Evolutionary conservation across 2,797 vertebrate genomes (phyloP), one percentile per base, ranked within the genome.

Genomic region (Spea hammondii): DNA sequence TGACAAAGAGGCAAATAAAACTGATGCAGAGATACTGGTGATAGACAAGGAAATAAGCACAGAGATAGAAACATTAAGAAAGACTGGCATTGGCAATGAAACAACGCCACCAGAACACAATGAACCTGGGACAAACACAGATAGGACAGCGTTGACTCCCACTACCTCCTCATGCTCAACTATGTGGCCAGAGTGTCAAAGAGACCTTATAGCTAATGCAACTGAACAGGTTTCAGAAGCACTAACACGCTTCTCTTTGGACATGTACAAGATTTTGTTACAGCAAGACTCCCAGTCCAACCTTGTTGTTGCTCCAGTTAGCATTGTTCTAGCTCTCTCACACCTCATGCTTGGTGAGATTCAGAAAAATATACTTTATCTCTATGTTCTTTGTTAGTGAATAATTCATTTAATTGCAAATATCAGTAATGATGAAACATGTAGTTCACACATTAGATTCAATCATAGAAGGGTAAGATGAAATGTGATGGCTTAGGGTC

Each of bases 331-430:
- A 12, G 44, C 55, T 46, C 59, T 78, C 14, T 78, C 76, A 46
- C 68, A 78, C 14, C 59, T 78, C 51, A 55, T 78, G 68, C 57
- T 78, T 12, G 76, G 76, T 78, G 47, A 78, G 76, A 14, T 44
- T 53, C 12, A 59, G 8, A 11, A 11, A 53, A 17, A 32, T 32
- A 17, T 62, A 14, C 32, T 32, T 32, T 32, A 32, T 32, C 1
- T 32, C 32, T 32, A 17, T 7, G 2, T 17, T 53, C 51, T 11
- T 7, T 53, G 51, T 53, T 53, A 53, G 51, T 53, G 32, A 32
- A 32, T 32, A 32, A 32, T 32, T 32, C 32, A 32, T 32, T 32
- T 32, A 32, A 32, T 32, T 32, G 32, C 2, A 32, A 32, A 32
- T 32, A 32, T 32, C 32, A 32, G 32, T 32, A 32, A 32, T 32